phyloP scores from a whole-genome alignment of 2,113 vertebrate species.

The Tachysurus fulvidraco region DNA sequence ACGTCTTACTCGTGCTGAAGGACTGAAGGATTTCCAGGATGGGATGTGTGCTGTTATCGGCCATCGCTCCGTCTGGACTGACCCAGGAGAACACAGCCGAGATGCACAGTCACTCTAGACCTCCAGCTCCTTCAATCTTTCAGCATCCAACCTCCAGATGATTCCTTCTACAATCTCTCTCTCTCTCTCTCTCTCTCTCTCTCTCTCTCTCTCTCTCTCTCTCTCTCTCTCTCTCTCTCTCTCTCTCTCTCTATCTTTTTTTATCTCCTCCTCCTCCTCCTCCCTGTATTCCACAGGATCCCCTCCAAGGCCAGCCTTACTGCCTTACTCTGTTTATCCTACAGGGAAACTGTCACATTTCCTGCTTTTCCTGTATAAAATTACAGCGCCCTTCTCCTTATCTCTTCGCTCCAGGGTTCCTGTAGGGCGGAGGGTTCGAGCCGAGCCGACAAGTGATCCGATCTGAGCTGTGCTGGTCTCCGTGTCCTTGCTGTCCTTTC shows the following conservation, averaged over 20 bases:
- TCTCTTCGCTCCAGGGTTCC: conserved; percentile 88
- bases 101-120: conserved; percentile 48
- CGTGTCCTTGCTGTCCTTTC: conserved; percentile 86
- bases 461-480: conserved; percentile 55
- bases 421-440: conserved; percentile 65
- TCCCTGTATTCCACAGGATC: conserved; percentile 63
- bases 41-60: conserved; percentile 75
- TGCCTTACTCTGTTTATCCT: conserved; percentile 75
- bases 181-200: conserved; percentile 56
- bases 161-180: conserved; percentile 36
- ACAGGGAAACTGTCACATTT: conserved; percentile 93
- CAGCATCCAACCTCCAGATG: conserved; percentile 61
- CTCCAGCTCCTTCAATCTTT: conserved; percentile 54
- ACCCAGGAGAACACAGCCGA: conserved; percentile 52
- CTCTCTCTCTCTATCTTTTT: neutral
- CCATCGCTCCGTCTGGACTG: conserved; percentile 80
- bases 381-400: conserved; percentile 87
- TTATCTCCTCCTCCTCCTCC: conserved; percentile 6
- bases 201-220: conserved; percentile 25
- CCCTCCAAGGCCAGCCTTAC: conserved; percentile 52
- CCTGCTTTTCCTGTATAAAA: conserved; percentile 91
- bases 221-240: conserved; percentile 50
- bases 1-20: conserved; percentile 74
- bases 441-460: conserved; percentile 23
- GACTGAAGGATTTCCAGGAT: conserved; percentile 71